These are phyloP conservation scores for Planococcus citri DNA, from an alignment of 1,140 invertebrate genomes.

Conservation along the genomic window DNA sequence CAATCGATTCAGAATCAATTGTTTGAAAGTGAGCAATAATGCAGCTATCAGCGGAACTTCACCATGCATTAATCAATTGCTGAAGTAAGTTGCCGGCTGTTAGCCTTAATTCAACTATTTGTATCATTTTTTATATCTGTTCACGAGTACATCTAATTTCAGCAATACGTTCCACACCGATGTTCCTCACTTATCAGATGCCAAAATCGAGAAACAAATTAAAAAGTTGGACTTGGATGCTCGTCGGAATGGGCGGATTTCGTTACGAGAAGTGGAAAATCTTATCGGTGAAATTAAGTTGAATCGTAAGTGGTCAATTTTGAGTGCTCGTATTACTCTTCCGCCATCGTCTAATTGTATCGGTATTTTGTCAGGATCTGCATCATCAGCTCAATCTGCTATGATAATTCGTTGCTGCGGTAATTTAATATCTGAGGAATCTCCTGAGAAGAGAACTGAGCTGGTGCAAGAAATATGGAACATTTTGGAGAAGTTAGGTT, in stretches of 20 bases:
- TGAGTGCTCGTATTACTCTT: background rate
- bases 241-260: slow-evolving; percentile 50
- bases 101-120: no score
- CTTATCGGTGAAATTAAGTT: slow-evolving; percentile 52
- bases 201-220: slow-evolving; percentile 44
- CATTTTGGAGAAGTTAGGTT: slow-evolving; percentile 46
- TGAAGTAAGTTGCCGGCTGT: background rate
- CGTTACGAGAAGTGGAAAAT: slow-evolving; percentile 55
- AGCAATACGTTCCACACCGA: background rate
- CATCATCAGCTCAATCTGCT: slow-evolving; percentile 58
- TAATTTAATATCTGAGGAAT: slow-evolving; percentile 57
- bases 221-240: slow-evolving; percentile 55
- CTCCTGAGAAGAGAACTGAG: slow-evolving; percentile 54
- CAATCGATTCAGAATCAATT: background rate
- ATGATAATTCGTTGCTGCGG: slow-evolving; percentile 67
- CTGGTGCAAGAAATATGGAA: slow-evolving; percentile 64
- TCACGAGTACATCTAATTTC: background rate
- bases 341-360: background rate
- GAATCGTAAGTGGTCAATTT: slow-evolving; percentile 35
- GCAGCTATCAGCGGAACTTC: background rate
- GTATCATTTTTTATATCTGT: background rate
- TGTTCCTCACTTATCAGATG: background rate
- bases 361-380: slow-evolving; percentile 35
- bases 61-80: background rate
- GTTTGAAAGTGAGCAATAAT: background rate